Percentiles rank a stretch among this genome's conserved stretches.
Conservation (phyloP, 2,797 vertebrate species). For the Poeciliopsis infans region DNA sequence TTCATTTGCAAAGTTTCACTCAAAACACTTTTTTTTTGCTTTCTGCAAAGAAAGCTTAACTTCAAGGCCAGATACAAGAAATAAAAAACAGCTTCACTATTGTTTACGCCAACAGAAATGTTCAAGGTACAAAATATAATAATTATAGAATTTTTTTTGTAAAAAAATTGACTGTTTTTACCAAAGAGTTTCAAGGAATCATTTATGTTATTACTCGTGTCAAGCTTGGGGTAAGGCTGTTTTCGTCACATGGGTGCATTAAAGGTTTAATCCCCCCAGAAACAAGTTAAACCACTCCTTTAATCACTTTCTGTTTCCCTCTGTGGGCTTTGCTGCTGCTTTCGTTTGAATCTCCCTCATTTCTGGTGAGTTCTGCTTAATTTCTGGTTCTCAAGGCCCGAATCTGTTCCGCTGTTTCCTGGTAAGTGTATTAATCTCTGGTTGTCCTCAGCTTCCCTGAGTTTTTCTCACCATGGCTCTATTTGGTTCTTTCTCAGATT, state of each 20-base stretch:
- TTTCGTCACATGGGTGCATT: not conserved
- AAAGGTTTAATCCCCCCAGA: not conserved
- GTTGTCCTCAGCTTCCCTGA: not conserved
- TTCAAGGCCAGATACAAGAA: not conserved
- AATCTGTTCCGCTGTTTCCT: not conserved
- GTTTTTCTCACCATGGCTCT: not conserved
- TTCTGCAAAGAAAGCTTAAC: not conserved
- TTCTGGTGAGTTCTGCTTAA: conserved; percentile 1
- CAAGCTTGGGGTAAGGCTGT: not conserved
- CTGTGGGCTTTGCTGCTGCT: not conserved
- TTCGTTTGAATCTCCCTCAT: not conserved
- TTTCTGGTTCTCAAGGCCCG: not conserved
- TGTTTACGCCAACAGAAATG: not conserved
- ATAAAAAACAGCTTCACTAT: not conserved
- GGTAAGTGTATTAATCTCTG: not conserved
- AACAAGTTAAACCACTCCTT: conserved; percentile 5
- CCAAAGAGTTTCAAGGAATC: not conserved
- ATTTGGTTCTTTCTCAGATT: not conserved
- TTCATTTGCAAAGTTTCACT: not conserved
- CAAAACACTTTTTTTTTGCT: not conserved
- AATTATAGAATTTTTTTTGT: not conserved
- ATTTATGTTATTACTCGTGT: not conserved
- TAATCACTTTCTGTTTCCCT: not conserved
- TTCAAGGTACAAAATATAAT: not conserved
- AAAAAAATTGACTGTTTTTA: not conserved